Evolutionary conservation across 2,113 vertebrate species (phyloP).

Genomic region (Leptosomus discolor): DNA sequence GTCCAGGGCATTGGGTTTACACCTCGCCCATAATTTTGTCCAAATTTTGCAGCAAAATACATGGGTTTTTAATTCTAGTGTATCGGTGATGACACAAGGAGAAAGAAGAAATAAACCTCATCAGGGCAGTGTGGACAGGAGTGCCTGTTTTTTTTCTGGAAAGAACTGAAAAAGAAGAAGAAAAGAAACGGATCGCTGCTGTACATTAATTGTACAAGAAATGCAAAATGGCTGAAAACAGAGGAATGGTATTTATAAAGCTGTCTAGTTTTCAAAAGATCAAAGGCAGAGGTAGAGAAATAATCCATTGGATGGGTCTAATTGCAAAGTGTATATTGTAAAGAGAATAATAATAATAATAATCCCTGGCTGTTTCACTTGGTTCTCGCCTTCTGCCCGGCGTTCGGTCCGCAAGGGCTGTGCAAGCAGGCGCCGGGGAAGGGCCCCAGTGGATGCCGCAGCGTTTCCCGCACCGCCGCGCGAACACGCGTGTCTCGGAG

Average conservation of each 20-base stretch:
- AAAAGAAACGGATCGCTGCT: neutral
- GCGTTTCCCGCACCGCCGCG: rapidly evolving
- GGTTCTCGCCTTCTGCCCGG: neutral
- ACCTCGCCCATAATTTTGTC: neutral
- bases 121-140: neutral
- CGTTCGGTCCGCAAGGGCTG: neutral
- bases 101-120: neutral
- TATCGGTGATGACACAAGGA: neutral
- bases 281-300: conserved; percentile 6
- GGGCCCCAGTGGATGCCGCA: neutral
- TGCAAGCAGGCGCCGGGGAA: rapidly evolving
- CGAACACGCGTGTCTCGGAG: rapidly evolving
- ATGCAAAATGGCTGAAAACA: conserved; percentile 55
- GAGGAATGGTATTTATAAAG: neutral
- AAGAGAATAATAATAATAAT: no score
- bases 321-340: neutral
- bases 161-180: neutral
- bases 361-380: neutral
- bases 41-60: neutral
- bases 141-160: neutral
- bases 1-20: neutral
- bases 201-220: conserved; percentile 1
- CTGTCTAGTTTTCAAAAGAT: neutral
- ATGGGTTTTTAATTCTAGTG: neutral
- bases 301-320: neutral